Evolutionary conservation across 2,797 vertebrate species (phyloP).

Genomic region (Sebastiscus tertius): DNA sequence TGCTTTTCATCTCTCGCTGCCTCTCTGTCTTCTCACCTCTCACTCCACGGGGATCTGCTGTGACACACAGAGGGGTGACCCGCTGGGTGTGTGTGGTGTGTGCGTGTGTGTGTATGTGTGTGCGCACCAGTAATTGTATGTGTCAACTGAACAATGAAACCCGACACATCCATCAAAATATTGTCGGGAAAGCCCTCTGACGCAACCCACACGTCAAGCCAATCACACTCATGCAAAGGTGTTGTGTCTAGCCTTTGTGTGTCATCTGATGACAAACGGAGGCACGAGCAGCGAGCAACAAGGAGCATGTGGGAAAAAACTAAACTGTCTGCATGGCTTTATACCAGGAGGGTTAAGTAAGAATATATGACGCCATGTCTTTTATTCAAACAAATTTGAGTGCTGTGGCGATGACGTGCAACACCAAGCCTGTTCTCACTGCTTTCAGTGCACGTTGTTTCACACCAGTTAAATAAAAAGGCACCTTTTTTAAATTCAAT

Average conservation of each 20-base stretch:
- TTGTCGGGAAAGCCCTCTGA: constrained; percentile 54
- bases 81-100: constrained; percentile 2
- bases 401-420: background rate
- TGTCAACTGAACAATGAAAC: constrained; percentile 58
- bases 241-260: constrained; percentile 36
- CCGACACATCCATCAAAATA: constrained; percentile 54
- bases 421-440: background rate
- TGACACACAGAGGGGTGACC: constrained; percentile 23
- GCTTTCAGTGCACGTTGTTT: background rate
- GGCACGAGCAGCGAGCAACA: constrained; percentile 3
- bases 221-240: constrained; percentile 38
- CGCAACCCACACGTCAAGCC: constrained; percentile 27
- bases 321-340: background rate
- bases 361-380: background rate
- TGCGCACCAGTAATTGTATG: background rate
- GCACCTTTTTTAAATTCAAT: background rate
- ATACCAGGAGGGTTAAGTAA: background rate
- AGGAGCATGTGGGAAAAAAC: background rate
- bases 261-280: constrained; percentile 45
- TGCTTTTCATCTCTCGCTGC: background rate
- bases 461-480: background rate
- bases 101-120: background rate
- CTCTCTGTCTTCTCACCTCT: constrained; percentile 29
- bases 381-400: background rate
- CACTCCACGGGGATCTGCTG: background rate